These are phyloP conservation scores for Apogon hyalosoma DNA, from an alignment of 2,797 vertebrate species.

Conservation along the genomic window DNA sequence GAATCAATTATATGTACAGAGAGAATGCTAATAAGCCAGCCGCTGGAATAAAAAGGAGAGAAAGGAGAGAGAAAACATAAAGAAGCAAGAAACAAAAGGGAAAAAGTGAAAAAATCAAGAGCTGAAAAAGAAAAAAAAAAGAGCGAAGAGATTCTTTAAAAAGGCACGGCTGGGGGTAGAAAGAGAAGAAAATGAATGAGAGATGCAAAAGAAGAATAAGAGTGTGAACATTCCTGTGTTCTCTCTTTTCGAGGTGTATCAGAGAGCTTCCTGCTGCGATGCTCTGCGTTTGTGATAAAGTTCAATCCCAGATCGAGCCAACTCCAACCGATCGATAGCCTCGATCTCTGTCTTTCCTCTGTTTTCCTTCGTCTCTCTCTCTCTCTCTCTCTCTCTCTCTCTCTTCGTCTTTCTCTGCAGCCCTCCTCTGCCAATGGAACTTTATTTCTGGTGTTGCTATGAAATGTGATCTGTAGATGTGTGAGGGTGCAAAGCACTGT, in stretches of 20 bases:
- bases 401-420: constrained; percentile 36
- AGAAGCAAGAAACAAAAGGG: constrained; percentile 61
- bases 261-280: constrained; percentile 71
- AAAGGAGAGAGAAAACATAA: constrained; percentile 33
- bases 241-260: constrained; percentile 66
- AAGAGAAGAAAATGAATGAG: constrained; percentile 71
- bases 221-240: constrained; percentile 67
- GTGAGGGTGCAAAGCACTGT: constrained; percentile 52
- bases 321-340: constrained; percentile 69
- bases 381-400: constrained; percentile 18
- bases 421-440: constrained; percentile 55
- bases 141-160: constrained; percentile 55
- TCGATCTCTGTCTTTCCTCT: constrained; percentile 32
- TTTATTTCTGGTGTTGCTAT: constrained; percentile 71
- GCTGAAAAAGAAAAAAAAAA: constrained; percentile 29
- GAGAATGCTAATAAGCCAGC: constrained; percentile 79
- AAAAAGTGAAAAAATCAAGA: constrained; percentile 66
- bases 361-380: constrained; percentile 19
- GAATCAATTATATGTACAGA: constrained; percentile 81
- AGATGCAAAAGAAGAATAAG: constrained; percentile 55
- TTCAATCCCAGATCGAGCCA: constrained; percentile 71
- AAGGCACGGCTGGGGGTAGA: constrained; percentile 57
- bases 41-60: constrained; percentile 49
- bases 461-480: constrained; percentile 72
- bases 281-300: constrained; percentile 74